A percentile compares a stretch with the other conserved stretches of the same genome.
phyloP scores from a whole-genome alignment of 35 echinoderm and acorn worm species.

The Anneissia japonica region DNA sequence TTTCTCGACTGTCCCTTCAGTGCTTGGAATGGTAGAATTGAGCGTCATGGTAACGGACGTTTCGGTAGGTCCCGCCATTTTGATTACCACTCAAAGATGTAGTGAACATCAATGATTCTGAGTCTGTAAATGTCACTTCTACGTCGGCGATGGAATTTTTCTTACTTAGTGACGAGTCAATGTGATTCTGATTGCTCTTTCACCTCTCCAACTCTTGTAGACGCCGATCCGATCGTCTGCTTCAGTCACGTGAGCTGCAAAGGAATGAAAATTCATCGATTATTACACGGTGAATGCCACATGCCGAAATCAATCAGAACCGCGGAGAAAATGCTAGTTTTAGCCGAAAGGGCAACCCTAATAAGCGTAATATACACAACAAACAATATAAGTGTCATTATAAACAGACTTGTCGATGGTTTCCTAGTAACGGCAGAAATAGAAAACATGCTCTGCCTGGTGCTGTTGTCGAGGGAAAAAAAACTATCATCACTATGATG shows the following conservation, averaged over 20 bases:
- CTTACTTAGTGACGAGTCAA: no score
- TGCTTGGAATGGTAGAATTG: no score
- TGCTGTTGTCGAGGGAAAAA: not conserved
- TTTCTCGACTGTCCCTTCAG: not conserved
- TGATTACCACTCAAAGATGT: not conserved
- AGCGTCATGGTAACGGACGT: not conserved
- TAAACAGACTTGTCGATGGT: not conserved
- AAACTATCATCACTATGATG: no score
- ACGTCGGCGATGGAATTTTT: no score
- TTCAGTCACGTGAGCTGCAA: not conserved
- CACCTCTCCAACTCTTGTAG: not conserved
- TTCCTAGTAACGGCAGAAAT: not conserved
- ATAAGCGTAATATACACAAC: not conserved
- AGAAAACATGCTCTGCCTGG: not conserved
- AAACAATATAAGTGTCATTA: not conserved
- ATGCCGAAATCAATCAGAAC: not conserved
- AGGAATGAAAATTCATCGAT: not conserved
- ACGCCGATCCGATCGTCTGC: not conserved
- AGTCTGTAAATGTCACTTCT: no score
- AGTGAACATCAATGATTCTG: no score
- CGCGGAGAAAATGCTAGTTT: not conserved
- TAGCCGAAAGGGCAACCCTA: not conserved
- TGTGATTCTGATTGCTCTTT: not conserved
- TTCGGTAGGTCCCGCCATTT: not conserved
- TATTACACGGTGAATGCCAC: not conserved